Percentiles rank a stretch among this genome's conserved stretches.
phyloP scores from a whole-genome alignment of 2,113 vertebrate species.

The Sceloporus tristichus region DNA sequence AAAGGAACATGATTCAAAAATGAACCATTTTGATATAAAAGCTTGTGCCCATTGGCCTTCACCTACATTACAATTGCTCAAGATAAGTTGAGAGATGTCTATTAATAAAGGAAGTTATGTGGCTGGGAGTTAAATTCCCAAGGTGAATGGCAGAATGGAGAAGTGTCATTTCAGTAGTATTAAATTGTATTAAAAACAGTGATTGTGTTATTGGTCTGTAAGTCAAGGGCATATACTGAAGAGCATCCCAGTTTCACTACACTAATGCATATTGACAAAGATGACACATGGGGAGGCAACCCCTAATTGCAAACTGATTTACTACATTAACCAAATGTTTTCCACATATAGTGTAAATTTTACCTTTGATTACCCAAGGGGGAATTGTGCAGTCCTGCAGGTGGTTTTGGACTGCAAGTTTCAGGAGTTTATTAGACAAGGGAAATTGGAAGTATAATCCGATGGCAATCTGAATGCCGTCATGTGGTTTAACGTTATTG shows the following conservation, averaged over 20 bases:
- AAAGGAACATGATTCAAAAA: slow-evolving; percentile 2
- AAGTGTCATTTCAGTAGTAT: background rate
- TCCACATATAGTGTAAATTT: background rate
- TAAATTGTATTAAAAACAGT: background rate
- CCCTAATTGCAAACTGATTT: no score
- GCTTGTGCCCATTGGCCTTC: background rate
- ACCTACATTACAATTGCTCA: background rate
- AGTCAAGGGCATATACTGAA: background rate
- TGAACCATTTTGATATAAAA: slow-evolving; percentile 2
- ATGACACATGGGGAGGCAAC: background rate
- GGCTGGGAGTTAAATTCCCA: background rate
- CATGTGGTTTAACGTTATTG: no score
- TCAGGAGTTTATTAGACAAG: no score
- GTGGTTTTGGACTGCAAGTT: no score
- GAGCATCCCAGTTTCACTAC: background rate
- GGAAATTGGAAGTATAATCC: no score
- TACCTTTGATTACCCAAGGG: background rate
- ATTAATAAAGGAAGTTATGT: background rate
- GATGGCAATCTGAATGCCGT: no score
- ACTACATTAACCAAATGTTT: background rate
- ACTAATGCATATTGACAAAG: background rate
- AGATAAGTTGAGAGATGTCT: slow-evolving; percentile 2
- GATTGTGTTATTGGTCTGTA: background rate
- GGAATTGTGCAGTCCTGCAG: no score
- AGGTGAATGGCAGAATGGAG: background rate